Base-by-base conservation (phyloP, 2,113 vertebrate genomes). In the Coreoperca whiteheadi region DNA sequence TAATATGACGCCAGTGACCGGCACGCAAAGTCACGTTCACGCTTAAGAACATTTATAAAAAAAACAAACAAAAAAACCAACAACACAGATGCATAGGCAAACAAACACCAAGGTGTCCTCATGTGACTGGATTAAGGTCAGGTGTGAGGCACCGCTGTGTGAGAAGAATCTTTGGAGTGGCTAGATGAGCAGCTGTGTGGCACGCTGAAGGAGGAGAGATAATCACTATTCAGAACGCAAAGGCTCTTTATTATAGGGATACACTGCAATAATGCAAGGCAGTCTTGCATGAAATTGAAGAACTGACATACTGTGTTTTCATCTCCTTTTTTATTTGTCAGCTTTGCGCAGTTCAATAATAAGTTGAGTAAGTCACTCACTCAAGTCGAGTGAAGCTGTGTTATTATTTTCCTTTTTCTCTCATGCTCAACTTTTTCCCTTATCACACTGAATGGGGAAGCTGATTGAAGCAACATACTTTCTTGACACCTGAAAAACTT, bases 231-330 rank as follows among this genome's bases (percentile, higher is more conserved):
- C 94, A 90, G 75, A 88, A 87, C 28, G 77, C 89, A 85, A 83
- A 81, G 74, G 67, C 90, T 92, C 88, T 94, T 93, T 95, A 93
- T 94, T 94, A 94, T 82, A 81, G 77, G 89, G 89, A 94, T 93
- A 91, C 84, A 88, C 79, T 50, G 91, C 93, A 88, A 94, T 94
- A 92, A 95, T 95, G 93, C 93, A 89, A 92, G 74, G 85, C 91
- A 85, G 74, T 77, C 91, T 91, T 83, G 91, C 92, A 59, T 95
- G 95, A 95, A 96, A 96, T 96, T 95, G 94, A 95, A 95, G 93
- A 95, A 94, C 85, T 90, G 92, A 94, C 94, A 93, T 83, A 86
- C 87, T 87, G 86, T 93, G 90, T 94, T 95, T 93, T 90, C 89
- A 72, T 92, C 89, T 87, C 65, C 75, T 74, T 87, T 88, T 89